These are phyloP conservation scores for Myotis yumanensis DNA, from an alignment of 2,113 vertebrate species.

Conservation along the genomic window DNA sequence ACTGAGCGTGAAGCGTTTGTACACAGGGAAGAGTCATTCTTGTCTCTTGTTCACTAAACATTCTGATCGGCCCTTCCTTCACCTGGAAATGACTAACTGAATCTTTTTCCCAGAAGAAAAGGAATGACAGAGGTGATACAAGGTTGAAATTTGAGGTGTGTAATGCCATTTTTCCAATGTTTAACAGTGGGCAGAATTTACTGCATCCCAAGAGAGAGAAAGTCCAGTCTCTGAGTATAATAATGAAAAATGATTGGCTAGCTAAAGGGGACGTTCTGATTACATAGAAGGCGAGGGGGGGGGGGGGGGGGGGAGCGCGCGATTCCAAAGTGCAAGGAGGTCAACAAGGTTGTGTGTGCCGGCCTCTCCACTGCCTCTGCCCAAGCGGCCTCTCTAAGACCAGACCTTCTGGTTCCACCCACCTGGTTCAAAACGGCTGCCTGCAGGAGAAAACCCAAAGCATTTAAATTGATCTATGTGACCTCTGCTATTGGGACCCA, in stretches of 20 bases:
- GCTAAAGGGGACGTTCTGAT: neutral
- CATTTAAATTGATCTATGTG: neutral
- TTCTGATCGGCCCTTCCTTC: slow-evolving; percentile 6
- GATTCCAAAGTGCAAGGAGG: neutral
- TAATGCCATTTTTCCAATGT: neutral
- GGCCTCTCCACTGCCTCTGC: neutral
- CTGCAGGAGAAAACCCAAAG: neutral
- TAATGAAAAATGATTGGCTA: neutral
- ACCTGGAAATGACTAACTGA: neutral
- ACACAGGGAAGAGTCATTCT: neutral
- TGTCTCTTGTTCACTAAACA: neutral
- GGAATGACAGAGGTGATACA: neutral
- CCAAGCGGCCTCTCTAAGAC: neutral
- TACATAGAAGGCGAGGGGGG: neutral
- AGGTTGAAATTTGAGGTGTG: neutral
- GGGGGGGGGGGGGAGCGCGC: too few relatives aligned
- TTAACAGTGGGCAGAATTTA: neutral
- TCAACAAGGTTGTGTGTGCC: neutral
- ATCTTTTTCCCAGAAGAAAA: neutral
- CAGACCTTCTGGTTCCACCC: neutral
- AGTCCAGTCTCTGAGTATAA: neutral
- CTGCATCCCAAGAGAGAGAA: neutral
- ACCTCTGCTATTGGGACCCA: neutral
- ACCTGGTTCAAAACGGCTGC: neutral
- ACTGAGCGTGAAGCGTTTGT: neutral